phyloP scores from a whole-genome alignment of 1,140 invertebrate genomes.

The Elymnias hypermnestra region DNA sequence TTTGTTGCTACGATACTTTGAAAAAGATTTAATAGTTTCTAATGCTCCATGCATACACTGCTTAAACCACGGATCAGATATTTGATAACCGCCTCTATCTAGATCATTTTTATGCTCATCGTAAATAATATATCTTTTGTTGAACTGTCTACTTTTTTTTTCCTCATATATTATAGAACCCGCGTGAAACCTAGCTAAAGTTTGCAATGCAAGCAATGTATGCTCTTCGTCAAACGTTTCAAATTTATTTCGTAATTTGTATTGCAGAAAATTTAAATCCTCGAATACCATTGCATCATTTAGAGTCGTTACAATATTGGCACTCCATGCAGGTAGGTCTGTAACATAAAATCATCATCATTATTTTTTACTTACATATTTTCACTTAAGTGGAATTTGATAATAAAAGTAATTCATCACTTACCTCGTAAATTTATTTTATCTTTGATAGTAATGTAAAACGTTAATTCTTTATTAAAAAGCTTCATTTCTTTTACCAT shows the following conservation, averaged over 20 bases:
- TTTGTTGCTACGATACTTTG: constrained; percentile 35
- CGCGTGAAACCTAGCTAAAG: constrained; percentile 55
- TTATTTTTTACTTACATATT: no score
- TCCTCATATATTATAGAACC: constrained; percentile 57
- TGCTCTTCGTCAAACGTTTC: constrained; percentile 49
- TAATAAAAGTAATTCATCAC: constrained; percentile 9
- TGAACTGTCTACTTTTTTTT: constrained; percentile 30
- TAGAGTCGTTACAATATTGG: constrained; percentile 34
- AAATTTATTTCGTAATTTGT: constrained; percentile 44
- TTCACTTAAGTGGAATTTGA: no score
- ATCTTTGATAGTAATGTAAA: constrained; percentile 43
- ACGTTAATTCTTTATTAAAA: constrained; percentile 48
- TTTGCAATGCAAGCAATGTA: constrained; percentile 46
- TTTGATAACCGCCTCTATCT: constrained; percentile 39
- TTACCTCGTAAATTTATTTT: constrained; percentile 39
- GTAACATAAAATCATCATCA: constrained; percentile 25
- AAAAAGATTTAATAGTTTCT: constrained; percentile 43
- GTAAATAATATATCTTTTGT: constrained; percentile 32
- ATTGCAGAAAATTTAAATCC: constrained; percentile 46
- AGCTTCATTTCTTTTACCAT: constrained; percentile 50
- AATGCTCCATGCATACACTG: constrained; percentile 53
- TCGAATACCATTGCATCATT: constrained; percentile 57
- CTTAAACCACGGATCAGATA: constrained; percentile 37
- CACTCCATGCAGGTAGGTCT: constrained; percentile 52
- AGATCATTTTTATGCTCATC: constrained; percentile 41